phyloP scores from a whole-genome alignment of 2,888 invertebrate species.

The Agrotis ipsilon region DNA sequence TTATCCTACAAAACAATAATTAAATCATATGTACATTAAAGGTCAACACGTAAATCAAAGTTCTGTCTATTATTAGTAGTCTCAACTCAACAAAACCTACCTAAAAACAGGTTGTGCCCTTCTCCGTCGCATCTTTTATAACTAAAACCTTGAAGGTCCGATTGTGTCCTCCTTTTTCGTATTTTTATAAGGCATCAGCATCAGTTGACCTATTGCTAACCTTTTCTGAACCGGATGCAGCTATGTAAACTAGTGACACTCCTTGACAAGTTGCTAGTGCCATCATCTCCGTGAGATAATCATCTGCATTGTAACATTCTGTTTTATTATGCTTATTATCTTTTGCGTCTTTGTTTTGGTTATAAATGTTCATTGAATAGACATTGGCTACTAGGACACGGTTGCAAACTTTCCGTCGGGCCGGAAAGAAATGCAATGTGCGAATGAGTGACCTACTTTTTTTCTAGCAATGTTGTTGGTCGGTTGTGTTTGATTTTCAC shows the following conservation, averaged over 20 bases:
- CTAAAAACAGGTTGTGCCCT: slow-evolving; percentile 12
- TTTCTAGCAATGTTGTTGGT: slow-evolving; percentile 20
- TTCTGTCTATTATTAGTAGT: neutral
- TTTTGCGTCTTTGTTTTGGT: slow-evolving; percentile 38
- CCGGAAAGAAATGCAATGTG: slow-evolving; percentile 31
- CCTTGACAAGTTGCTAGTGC: slow-evolving; percentile 25
- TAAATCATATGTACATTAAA: neutral
- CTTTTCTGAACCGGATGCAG: slow-evolving; percentile 49
- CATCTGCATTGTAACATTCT: slow-evolving; percentile 23
- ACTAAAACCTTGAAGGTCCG: slow-evolving; percentile 38
- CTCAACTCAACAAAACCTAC: neutral
- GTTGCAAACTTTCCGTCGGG: neutral
- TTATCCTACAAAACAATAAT: neutral
- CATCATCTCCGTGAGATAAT: slow-evolving; percentile 44
- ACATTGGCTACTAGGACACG: neutral
- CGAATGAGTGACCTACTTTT: slow-evolving; percentile 33
- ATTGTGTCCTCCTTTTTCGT: slow-evolving; percentile 23
- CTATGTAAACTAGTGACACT: slow-evolving; percentile 52
- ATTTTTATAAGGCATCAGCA: slow-evolving; percentile 28
- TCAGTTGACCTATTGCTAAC: slow-evolving; percentile 51
- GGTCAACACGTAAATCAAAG: neutral
- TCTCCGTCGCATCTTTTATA: slow-evolving; percentile 24
- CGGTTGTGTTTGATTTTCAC: slow-evolving; percentile 21
- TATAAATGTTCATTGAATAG: slow-evolving; percentile 12
- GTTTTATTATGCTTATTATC: slow-evolving; percentile 33